Conservation (phyloP, 2,113 vertebrate genomes). For the Embiotoca jacksoni region DNA sequence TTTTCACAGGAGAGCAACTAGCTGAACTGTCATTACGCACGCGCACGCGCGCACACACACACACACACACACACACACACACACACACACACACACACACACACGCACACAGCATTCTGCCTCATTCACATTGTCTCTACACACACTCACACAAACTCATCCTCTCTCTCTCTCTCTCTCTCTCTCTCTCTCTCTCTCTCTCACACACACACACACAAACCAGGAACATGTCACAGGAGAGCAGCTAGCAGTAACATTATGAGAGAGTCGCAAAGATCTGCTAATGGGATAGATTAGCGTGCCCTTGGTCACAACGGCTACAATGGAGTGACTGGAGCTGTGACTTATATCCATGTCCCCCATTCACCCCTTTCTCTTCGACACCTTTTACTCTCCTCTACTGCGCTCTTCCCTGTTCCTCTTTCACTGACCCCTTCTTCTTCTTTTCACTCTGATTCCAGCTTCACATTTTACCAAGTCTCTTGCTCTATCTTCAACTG, state of each 20-base stretch:
- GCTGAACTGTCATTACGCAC: slow-evolving; percentile 84
- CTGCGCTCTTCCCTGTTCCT: slow-evolving; percentile 27
- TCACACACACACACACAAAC: slow-evolving; percentile 45
- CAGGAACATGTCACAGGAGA: slow-evolving; percentile 89
- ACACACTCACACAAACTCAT: slow-evolving; percentile 14
- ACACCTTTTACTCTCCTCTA: slow-evolving; percentile 24
- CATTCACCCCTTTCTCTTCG: slow-evolving; percentile 17
- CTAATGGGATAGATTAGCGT: slow-evolving; percentile 99
- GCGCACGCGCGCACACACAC: slow-evolving; percentile 39
- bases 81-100: slow-evolving; percentile 10
- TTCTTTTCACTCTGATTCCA: slow-evolving; percentile 68
- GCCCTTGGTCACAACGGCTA: slow-evolving; percentile 97
- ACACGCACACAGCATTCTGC: slow-evolving; percentile 23
- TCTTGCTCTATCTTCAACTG: not conserved
- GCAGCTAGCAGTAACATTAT: slow-evolving; percentile 98
- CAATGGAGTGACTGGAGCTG: slow-evolving; percentile 88
- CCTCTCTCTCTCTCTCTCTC: not conserved
- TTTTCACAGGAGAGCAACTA: slow-evolving; percentile 99
- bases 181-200: not conserved
- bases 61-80: slow-evolving; percentile 27
- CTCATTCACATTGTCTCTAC: slow-evolving; percentile 41
- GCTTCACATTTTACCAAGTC: not conserved
- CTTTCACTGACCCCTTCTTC: slow-evolving; percentile 43
- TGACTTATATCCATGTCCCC: slow-evolving; percentile 84
- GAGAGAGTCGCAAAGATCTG: slow-evolving; percentile 95